Evolutionary conservation across 92 coral and sea anemone species (phyloP), one percentile per base, ranked within the genome.

Genomic region (Montipora capitata): DNA sequence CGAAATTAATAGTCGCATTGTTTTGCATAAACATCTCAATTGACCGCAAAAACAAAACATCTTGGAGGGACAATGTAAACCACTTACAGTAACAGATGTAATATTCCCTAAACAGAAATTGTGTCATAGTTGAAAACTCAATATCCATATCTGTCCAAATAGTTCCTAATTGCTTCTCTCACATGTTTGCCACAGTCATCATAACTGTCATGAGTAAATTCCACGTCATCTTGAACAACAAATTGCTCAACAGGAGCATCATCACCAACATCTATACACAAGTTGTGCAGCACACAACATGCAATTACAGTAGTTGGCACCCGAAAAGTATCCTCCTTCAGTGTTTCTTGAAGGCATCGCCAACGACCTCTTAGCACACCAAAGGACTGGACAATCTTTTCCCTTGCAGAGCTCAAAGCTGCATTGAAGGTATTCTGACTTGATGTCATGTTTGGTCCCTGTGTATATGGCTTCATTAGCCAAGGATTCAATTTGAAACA

Each of bases 221-320:
- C 85, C 75, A 81, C 68, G 11, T 81, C 85, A 68, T 81, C 54
- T 15, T 68, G 85, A n/a, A 69, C 40, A 38, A 68, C 10, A 16
- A 39, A 49, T 4, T 76, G 85, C 54, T 81, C 85, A 69, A 81
- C 7, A 0, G 85, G 76, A 18, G 77, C 54, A 40, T 81, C 58
- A 11, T 81, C 85, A 11, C 63, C 85, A 2, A 20, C 35, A 3
- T 87, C 86, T 2, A 82, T 65, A 17, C 94, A 91, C 73, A 91
- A 64, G 72, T 91, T 91, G 76, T 87, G 92, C 56, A 88, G 67
- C 5, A 92, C 90, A 74, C 92, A 92, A 63, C 90, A 88, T 17
- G 90, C 83, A 20, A 77, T 62, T 40, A 92, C 74, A 62, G 92
- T 92, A 5, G 83, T 68, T 9, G 92, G 95, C 3, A 92, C 87